Evolutionary conservation across 2,797 vertebrate genomes (phyloP), one percentile per base, ranked within the genome.

Genomic region (Alcedo atthis): DNA sequence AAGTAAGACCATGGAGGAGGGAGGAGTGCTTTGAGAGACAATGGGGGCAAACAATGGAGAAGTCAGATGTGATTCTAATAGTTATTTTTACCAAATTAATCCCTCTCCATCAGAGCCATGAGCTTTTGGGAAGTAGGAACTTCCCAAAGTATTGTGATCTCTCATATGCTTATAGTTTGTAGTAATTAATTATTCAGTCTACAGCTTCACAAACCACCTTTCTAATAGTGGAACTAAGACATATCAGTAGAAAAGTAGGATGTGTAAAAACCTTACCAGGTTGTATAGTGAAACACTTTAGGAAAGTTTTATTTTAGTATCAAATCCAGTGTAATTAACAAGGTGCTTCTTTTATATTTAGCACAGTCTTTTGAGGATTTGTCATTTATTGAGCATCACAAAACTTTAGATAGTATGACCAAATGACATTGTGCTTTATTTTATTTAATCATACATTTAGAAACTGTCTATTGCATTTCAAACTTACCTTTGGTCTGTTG

Each of bases 1-100:
- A 12, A 53, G 8, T n/a, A 49, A 68, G 18, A 46, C 8, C 0
- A 0, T 10, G 6, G 6, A 4, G 15, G 28, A 48, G 18, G 32
- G 3, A 43, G 12, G 43, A 45, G 48, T 49, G 24, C 48, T 49
- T 8, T 24, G 24, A 14, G 9, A 49, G 48, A 25, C 8, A 49
- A 49, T 4, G 14, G 5, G 48, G 48, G 48, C 48, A 33, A 86
- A 54, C 7, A 24, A 17, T 0, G 9, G 6, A 37, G 25, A 53
- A 64, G 10, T 2, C 14, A 51, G 3, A 13, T 66, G 17, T 37
- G 12, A 42, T 64, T 85, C 13, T 33, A 61, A 26, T 26, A 71
- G 20, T 12, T 48, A 8, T 2, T 53, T 75, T 75, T 42, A 32
- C 5, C 13, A 69, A n/a, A 49, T 33, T 21, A 64, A 69, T 5